Percentiles rank a stretch among this genome's conserved stretches.
These are phyloP conservation scores for Trachops cirrhosus DNA, from an alignment of 2,797 vertebrate species.

Conservation along the genomic window DNA sequence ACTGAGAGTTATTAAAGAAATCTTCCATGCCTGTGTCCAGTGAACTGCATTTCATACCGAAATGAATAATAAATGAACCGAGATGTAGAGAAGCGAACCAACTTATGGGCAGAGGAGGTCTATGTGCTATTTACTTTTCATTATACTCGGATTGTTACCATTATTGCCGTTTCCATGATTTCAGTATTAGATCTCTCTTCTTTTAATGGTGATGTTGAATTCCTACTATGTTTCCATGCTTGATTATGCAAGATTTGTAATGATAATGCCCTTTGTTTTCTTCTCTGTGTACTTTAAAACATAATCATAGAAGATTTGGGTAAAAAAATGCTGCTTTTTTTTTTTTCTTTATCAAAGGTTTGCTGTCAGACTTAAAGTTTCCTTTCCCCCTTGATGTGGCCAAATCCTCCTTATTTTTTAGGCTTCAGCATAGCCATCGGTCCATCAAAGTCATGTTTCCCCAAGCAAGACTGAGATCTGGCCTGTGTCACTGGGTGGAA, in stretches of 20 bases:
- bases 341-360: background rate
- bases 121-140: constrained; percentile 70
- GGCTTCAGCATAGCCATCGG: background rate
- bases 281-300: background rate
- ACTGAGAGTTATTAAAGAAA: constrained; percentile 89
- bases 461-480: background rate
- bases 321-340: background rate
- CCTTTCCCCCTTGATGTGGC: background rate
- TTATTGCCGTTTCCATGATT: constrained; percentile 52
- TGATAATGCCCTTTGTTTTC: background rate
- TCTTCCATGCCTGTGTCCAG: constrained; percentile 85
- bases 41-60: constrained; percentile 82
- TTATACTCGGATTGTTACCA: constrained; percentile 62
- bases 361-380: background rate
- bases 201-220: constrained; percentile 11
- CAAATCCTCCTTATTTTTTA: background rate
- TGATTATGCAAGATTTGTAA: background rate
- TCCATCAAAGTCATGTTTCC: background rate
- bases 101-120: constrained; percentile 39
- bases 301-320: background rate
- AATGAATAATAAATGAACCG: constrained; percentile 86
- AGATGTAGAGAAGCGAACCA: constrained; percentile 59
- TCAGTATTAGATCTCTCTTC: background rate
- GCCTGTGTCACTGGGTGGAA: background rate
- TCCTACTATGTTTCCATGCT: constrained; percentile 42